Evolutionary conservation across 2,797 vertebrate genomes (phyloP).

Genomic region (Scolopax bukidnonensis): DNA sequence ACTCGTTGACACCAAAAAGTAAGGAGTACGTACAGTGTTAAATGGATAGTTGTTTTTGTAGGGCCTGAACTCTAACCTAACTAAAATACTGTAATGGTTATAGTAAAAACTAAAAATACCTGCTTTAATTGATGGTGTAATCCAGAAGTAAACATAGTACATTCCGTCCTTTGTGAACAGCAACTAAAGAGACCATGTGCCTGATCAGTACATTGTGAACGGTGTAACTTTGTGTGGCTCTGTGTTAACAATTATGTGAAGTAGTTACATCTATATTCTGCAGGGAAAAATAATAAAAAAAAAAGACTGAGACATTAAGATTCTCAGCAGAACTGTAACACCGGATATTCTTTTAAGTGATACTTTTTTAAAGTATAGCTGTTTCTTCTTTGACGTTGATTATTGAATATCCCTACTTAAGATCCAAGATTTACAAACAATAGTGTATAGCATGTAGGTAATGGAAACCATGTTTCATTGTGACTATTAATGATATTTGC

Average conservation of each 20-base stretch:
- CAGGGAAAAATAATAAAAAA: neutral
- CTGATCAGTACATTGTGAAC: neutral
- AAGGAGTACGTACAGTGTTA: neutral
- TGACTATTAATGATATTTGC: neutral
- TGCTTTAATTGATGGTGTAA: neutral
- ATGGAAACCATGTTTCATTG: neutral
- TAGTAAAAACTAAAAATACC: conserved; percentile 12
- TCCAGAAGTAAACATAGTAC: neutral
- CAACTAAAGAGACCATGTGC: neutral
- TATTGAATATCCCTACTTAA: neutral
- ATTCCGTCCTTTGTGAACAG: neutral
- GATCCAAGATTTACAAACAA: neutral
- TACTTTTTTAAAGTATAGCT: neutral
- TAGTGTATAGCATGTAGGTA: neutral
- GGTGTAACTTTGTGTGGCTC: neutral
- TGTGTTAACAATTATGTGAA: neutral
- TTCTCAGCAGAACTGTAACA: neutral
- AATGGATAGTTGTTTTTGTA: neutral
- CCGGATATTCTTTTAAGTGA: neutral
- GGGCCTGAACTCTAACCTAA: neutral
- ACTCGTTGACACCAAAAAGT: neutral
- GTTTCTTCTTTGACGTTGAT: neutral
- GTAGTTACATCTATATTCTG: neutral
- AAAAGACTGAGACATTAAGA: neutral
- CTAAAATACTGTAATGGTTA: neutral